These are phyloP conservation scores for Nyctibius bracteatus DNA, from an alignment of 2,113 vertebrate genomes.

Conservation along the genomic window DNA sequence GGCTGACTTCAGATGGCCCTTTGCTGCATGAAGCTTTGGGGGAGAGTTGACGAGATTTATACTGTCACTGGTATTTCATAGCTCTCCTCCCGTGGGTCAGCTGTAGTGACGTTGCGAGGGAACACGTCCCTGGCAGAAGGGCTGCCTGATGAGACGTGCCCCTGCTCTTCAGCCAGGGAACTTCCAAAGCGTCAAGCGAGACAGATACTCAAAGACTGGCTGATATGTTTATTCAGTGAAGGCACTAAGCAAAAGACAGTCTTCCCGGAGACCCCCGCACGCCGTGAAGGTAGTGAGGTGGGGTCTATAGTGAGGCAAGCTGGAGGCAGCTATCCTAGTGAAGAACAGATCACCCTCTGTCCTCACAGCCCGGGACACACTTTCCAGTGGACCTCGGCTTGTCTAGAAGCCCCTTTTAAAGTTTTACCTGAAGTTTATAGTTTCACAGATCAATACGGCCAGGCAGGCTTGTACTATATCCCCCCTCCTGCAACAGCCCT, in stretches of 20 bases:
- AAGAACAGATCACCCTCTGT: neutral
- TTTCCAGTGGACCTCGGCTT: neutral
- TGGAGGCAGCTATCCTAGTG: neutral
- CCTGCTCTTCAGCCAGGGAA: neutral
- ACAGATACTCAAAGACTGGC: neutral
- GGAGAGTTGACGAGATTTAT: neutral
- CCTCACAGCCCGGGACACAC: neutral
- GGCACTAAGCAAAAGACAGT: neutral
- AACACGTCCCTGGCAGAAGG: neutral
- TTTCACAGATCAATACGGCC: no score
- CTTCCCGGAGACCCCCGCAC: no score
- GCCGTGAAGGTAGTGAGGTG: no score
- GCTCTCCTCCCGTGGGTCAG: neutral
- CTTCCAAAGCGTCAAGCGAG: neutral
- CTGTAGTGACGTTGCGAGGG: neutral
- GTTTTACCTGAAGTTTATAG: neutral
- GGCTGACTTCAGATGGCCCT: neutral
- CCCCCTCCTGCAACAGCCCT: neutral
- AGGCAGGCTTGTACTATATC: neutral
- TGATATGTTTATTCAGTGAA: neutral
- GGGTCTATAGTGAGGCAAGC: neutral
- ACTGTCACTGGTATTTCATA: rapidly evolving
- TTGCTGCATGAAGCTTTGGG: neutral
- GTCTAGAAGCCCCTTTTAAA: neutral
- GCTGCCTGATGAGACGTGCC: no score